Conservation (phyloP, 2,113 vertebrate genomes). For the Chauna torquata region DNA sequence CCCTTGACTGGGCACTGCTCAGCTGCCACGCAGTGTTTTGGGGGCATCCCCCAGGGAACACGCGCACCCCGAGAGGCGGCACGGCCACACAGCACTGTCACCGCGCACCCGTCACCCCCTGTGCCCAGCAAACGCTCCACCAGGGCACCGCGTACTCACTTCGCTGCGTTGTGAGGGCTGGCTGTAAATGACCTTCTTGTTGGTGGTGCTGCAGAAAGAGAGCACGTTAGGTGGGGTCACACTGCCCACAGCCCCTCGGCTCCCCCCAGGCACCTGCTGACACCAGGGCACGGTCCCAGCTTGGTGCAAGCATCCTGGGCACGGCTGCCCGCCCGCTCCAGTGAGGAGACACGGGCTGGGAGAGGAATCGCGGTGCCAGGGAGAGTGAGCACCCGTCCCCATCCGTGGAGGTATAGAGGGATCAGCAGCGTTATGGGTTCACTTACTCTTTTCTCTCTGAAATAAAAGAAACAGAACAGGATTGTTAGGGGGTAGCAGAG, state of each 20-base stretch:
- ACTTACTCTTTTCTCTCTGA: conserved; percentile 60
- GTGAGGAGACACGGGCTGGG: neutral
- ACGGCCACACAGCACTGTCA: accelerated
- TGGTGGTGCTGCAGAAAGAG: neutral
- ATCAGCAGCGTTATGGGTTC: neutral
- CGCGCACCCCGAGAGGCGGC: neutral
- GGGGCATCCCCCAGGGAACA: neutral
- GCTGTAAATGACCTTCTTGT: conserved; percentile 81
- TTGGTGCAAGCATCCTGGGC: too few species aligned
- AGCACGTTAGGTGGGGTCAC: neutral
- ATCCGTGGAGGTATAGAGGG: neutral
- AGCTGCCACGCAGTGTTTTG: neutral
- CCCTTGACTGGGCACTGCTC: too few species aligned
- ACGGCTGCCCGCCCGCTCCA: neutral
- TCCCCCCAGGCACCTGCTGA: neutral
- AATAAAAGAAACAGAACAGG: neutral
- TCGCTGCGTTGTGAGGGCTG: conserved; percentile 69
- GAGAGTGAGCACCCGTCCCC: neutral
- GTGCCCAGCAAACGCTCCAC: too few species aligned
- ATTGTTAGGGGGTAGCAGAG: neutral
- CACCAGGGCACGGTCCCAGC: neutral
- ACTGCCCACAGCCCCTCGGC: neutral
- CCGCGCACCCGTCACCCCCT: neutral
- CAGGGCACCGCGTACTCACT: conserved; percentile 36
- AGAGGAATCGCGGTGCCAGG: too few species aligned